Evolutionary conservation across 2,888 invertebrate genomes (phyloP), one percentile per base, ranked within the genome.

Genomic region (Dasypogon diadema): DNA sequence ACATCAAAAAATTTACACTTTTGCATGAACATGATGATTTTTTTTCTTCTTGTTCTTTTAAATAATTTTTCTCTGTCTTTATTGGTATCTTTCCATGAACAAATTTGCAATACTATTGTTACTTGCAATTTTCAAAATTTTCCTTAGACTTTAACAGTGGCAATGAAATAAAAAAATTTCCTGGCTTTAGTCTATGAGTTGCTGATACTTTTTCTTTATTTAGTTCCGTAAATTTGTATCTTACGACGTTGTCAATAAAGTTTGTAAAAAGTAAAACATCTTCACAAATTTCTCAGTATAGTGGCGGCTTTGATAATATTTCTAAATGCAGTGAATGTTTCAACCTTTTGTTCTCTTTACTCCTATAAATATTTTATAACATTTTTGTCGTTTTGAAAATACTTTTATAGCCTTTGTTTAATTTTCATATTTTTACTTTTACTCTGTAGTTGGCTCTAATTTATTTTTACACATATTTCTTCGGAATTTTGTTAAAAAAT

Each of bases 1-100:
- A 73, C 73, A 73, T 73, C 73, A 56, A 73, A 37, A 73, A 73
- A 73, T 56, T 55, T 73, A 73, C 73, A 73, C 21, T 37, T 73
- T 56, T 54, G 73, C 54, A 55, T 56, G 55, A 73, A 55, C 73
- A 56, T 73, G 65, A 65, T 14, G 21, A 24, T 37, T 34, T 56
- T 73, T 37, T 34, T 16, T 58, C 14, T 30, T n/a, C n/a, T n/a
- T 26, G 24, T 58, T n/a, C n/a, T 30, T 24, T n/a, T 55, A n/a
- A 55, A 73, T 22, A 56, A 37, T 18, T 73, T 46, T 26, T 34
- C 30, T 24, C 18, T 54, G 46, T 18, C n/a, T 70, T 34, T 46
- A 24, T 65, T n/a, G 14, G 24, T n/a, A 22, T 70, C 48, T 14
- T 10, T 46, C 65, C 65, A 16, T 46, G 24, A 65, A 37, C 21